Base-by-base conservation (phyloP, 2,797 vertebrate species). In the Takifugu ocellatus region DNA sequence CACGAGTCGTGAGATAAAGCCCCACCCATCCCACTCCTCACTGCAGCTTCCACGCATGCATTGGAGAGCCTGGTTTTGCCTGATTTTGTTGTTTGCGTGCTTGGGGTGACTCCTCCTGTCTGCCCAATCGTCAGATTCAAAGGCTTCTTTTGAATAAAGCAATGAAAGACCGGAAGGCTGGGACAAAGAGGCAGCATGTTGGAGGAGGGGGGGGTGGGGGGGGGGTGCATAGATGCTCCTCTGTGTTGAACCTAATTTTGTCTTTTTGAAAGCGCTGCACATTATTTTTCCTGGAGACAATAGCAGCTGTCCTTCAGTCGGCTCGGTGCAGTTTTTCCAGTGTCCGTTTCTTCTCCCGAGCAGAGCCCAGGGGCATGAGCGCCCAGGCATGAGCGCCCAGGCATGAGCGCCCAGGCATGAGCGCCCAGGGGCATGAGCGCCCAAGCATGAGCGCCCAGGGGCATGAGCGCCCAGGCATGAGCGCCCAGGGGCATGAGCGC, bases 101-200 rank as follows among this genome's bases (percentile, higher is more conserved):
- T 2, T 48, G 51, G 52, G 65, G 67, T 36, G 36, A 68, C 46
- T 51, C 60, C 75, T 68, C 75, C 76, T 81, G 60, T 59, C 61
- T 79, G 82, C 75, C 68, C 68, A 46, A 82, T 58, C 62, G 60
- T 78, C 82, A 76, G 63, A 68, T 78, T 70, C 85, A 83, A 82
- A 74, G 67, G 73, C 39, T 72, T 57, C 61, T 82, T 48, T 72
- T 87, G 75, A 87, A 74, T 75, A 56, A 12, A 25, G 63, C 48
- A 63, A 79, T 75, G 53, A 66, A 70, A 74, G 71, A 66, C 63
- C 67, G 67, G 79, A 84, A 79, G 56, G 21, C 47, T 27, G 1
- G 29, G 61, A 86, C 76, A 86, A 83, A 82, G 83, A 68, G 29
- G 24, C 5, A 17, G 29, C 51, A 62, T 78, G 52, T 72, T 58